Conservation (phyloP, 1,140 invertebrate genomes). For the Thaumatotibia leucotreta region DNA sequence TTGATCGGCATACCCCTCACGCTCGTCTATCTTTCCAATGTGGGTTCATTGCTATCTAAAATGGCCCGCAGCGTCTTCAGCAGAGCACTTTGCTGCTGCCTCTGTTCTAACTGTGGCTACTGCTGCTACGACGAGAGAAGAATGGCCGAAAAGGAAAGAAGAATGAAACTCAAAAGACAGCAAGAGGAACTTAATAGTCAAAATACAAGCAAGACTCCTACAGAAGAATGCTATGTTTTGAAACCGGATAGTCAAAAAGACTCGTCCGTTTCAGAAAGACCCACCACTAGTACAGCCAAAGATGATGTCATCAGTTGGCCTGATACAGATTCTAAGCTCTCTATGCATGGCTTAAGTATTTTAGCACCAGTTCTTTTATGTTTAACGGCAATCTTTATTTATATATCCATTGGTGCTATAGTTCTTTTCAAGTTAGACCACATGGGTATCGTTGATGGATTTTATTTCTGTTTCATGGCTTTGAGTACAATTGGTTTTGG, state of each 20-base stretch:
- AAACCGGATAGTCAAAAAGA: constrained; percentile 70
- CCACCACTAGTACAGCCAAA: constrained; percentile 63
- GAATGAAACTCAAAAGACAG: constrained; percentile 87
- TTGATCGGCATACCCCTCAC: constrained; percentile 94
- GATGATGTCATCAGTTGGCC: constrained; percentile 75
- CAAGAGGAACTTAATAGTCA: constrained; percentile 86
- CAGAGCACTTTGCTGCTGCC: constrained; percentile 86
- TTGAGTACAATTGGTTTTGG: constrained; percentile 95
- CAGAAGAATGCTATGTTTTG: constrained; percentile 86
- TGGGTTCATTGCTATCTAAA: constrained; percentile 88
- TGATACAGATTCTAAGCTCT: constrained; percentile 83
- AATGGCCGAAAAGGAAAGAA: constrained; percentile 89
- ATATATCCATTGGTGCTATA: constrained; percentile 91
- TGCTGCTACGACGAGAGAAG: constrained; percentile 91
- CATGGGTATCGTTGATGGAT: constrained; percentile 91
- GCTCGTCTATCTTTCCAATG: constrained; percentile 90
- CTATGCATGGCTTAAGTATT: constrained; percentile 86
- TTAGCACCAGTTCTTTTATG: constrained; percentile 88
- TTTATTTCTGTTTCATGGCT: constrained; percentile 97
- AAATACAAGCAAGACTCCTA: constrained; percentile 66
- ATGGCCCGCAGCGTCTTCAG: constrained; percentile 94
- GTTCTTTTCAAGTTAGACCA: constrained; percentile 91
- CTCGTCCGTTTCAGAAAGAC: constrained; percentile 59
- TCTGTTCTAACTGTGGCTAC: constrained; percentile 91
- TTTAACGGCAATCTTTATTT: constrained; percentile 88